Conservation (phyloP, 2,888 invertebrate genomes). For the Sepiola atlantica region DNA sequence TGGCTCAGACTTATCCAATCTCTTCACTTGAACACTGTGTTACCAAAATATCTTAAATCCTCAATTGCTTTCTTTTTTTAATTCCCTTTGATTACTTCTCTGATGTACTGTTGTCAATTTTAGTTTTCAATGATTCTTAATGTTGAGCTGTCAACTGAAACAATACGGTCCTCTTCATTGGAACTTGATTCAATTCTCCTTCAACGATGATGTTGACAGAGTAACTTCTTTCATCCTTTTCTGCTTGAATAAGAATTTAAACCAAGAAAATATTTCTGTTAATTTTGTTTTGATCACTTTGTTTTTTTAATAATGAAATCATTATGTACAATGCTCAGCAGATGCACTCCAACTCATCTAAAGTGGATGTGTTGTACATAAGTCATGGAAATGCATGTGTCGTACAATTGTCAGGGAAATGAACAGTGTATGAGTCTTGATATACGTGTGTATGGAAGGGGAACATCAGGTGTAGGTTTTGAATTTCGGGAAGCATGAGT, state of each 20-base stretch:
- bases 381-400: no score
- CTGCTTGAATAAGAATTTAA: neutral
- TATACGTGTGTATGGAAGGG: no score
- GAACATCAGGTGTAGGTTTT: no score
- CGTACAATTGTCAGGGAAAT: no score
- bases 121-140: neutral
- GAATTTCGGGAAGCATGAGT: no score
- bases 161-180: neutral
- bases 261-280: neutral
- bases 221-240: neutral
- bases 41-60: neutral
- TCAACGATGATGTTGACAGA: neutral
- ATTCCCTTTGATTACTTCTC: neutral
- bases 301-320: no score
- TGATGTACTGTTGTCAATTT: neutral
- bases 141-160: neutral
- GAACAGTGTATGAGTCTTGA: no score
- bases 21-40: neutral
- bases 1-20: neutral
- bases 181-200: neutral
- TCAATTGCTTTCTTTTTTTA: neutral
- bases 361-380: no score
- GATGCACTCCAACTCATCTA: no score
- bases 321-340: no score
- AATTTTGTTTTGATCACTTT: neutral